A percentile compares a stretch with the other conserved stretches of the same genome.
These are phyloP conservation scores for Orchesella cincta DNA, from an alignment of 1,140 invertebrate genomes.

Conservation along the genomic window DNA sequence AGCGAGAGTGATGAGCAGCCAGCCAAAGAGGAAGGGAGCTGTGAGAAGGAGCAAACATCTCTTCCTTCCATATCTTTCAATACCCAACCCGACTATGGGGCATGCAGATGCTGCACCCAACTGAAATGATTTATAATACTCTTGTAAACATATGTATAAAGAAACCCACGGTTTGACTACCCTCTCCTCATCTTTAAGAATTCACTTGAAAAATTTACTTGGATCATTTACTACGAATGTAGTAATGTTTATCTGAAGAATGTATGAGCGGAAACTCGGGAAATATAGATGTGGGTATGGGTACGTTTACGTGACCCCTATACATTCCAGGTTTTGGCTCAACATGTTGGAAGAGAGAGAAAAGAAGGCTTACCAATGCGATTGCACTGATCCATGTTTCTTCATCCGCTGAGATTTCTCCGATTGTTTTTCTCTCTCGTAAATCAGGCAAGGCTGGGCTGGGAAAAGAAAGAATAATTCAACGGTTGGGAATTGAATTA, in stretches of 20 bases:
- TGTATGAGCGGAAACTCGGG: background rate
- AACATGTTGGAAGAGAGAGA: too few relatives aligned
- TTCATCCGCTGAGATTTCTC: constrained; percentile 32
- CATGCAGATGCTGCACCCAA: constrained; percentile 43
- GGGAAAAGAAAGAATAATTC: background rate
- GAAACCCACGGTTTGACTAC: background rate
- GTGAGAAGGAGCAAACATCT: constrained; percentile 64
- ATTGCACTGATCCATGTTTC: constrained; percentile 46
- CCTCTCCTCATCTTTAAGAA: background rate
- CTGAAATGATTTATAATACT: constrained; percentile 35
- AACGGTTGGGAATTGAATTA: background rate
- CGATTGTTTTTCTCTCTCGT: constrained; percentile 32
- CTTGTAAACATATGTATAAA: constrained; percentile 14
- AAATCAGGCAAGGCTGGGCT: constrained; percentile 45
- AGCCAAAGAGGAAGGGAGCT: constrained; percentile 67
- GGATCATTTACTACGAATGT: background rate
- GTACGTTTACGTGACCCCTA: background rate
- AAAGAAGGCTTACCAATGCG: constrained; percentile 15
- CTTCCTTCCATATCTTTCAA: constrained; percentile 70
- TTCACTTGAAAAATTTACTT: constrained; percentile 16
- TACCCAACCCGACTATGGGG: constrained; percentile 59
- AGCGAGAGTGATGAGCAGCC: constrained; percentile 65
- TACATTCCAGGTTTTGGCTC: too few relatives aligned
- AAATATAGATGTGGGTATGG: background rate
- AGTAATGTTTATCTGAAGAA: background rate